phyloP scores from a whole-genome alignment of 2,797 vertebrate genomes.

The Podargus strigoides region DNA sequence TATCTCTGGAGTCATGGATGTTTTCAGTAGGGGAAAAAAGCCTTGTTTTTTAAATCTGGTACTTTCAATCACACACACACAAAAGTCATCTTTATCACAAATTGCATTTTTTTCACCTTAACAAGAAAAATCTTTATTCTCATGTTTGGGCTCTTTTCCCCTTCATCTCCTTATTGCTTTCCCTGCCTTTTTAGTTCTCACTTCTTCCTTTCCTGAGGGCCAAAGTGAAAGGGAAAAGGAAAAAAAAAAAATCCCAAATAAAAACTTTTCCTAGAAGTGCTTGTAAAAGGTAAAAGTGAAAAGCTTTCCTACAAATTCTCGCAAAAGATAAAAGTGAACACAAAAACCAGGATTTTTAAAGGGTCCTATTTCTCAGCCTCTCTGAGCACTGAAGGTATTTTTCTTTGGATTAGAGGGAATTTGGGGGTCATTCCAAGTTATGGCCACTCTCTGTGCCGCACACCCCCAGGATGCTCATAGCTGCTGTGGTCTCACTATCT shows the following conservation, averaged over 20 bases:
- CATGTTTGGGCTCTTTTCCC: accelerated
- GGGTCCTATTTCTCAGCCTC: neutral
- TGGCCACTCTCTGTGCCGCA: neutral
- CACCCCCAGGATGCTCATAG: accelerated
- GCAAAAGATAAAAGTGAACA: neutral
- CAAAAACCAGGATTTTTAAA: neutral
- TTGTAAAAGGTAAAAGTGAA: neutral
- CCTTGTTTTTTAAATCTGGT: neutral
- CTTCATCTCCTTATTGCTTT: neutral
- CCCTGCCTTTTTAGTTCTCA: neutral
- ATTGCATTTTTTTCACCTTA: neutral
- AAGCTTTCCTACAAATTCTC: neutral
- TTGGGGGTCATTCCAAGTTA: neutral
- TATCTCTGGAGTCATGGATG: neutral
- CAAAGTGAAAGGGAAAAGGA: neutral
- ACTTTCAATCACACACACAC: neutral
- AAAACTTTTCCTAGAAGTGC: neutral
- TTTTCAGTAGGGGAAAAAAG: neutral
- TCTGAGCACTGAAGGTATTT: neutral
- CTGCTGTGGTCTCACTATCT: neutral
- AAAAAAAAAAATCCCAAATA: neutral
- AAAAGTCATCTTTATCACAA: accelerated
- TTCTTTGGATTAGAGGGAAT: neutral
- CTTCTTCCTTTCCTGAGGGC: neutral
- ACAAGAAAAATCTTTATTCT: neutral